Base-by-base conservation (phyloP, 2,888 invertebrate species). In the Zygaena filipendulae region DNA sequence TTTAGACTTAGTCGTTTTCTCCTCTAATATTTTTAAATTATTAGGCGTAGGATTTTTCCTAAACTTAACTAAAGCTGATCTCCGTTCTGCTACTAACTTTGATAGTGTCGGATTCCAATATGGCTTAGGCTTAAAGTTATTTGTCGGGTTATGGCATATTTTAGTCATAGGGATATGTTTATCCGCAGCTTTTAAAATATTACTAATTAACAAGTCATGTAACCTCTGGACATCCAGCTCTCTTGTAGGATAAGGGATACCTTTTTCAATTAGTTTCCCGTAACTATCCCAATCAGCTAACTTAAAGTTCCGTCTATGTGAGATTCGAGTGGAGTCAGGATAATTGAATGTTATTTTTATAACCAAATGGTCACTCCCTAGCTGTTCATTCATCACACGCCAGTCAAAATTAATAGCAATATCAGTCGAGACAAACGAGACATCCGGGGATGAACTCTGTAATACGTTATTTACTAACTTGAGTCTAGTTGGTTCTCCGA, bases 371-470 rank as follows among this genome's bases (percentile, higher is more conserved):
- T n/a, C n/a, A n/a, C n/a, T n/a, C n/a, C n/a, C n/a, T n/a, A n/a
- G 19, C 2, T 25, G 26, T 26, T 43, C 43, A 25, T 40, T 39
- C 2, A 18, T 13, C 4, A 38, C 31, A 1, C 23, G 23, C 39
- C 42, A 45, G 0, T 25, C 8, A 20, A 40, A 37, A 2, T 33
- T 9, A 3, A 35, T 10, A 2, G 28, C 32, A 11, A 42, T 25
- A 30, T 42, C 37, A 2, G 36, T 13, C 1, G 37, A 30, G 2
- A 11, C 21, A 3, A 42, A 26, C 3, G 42, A 28, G 2, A 47
- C 20, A 29, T 48, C 50, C 2, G 47, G 48, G 1, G 45, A 24
- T 1, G 39, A 33, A 19, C 30, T 4, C 13, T 44, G 50, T n/a
- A 47, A 1, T 1, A 2, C 1, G 2, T 34, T 33, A 22, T 37